A percentile compares a stretch with the other conserved stretches of the same genome.
phyloP scores from a whole-genome alignment of 2,113 vertebrate genomes.

The Ptychochromis oligacanthus region DNA sequence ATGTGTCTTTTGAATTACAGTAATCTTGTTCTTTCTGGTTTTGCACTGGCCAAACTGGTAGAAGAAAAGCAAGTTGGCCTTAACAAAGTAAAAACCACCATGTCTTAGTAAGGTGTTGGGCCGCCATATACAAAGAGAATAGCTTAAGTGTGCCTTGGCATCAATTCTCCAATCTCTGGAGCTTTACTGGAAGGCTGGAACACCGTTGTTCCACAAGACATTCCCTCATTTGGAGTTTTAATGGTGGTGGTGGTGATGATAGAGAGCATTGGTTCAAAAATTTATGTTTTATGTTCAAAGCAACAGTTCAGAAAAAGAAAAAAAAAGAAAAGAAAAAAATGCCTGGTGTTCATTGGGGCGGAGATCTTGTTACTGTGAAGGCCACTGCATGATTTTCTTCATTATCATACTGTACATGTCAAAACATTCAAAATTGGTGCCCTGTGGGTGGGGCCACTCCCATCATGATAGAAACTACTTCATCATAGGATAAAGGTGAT shows the following conservation, averaged over 20 bases:
- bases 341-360: too few species aligned
- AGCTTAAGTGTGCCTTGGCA: background rate
- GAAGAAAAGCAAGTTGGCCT: constrained; percentile 8
- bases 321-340: too few species aligned
- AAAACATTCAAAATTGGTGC: background rate
- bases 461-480: too few species aligned
- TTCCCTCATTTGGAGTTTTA: constrained; percentile 3
- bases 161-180: background rate
- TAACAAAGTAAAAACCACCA: background rate
- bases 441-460: too few species aligned
- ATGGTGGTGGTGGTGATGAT: background rate
- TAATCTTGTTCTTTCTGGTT: background rate
- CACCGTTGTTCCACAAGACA: background rate
- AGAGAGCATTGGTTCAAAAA: background rate
- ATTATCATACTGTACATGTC: background rate
- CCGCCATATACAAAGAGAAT: background rate
- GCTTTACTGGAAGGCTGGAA: background rate
- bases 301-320: too few species aligned
- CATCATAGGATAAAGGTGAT: too few species aligned
- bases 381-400: background rate
- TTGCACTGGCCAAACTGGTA: background rate
- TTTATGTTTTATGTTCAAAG: background rate
- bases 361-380: too few species aligned
- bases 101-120: background rate
- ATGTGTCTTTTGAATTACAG: background rate